phyloP scores from a whole-genome alignment of 1,140 invertebrate species.

The Cydia splendana region DNA sequence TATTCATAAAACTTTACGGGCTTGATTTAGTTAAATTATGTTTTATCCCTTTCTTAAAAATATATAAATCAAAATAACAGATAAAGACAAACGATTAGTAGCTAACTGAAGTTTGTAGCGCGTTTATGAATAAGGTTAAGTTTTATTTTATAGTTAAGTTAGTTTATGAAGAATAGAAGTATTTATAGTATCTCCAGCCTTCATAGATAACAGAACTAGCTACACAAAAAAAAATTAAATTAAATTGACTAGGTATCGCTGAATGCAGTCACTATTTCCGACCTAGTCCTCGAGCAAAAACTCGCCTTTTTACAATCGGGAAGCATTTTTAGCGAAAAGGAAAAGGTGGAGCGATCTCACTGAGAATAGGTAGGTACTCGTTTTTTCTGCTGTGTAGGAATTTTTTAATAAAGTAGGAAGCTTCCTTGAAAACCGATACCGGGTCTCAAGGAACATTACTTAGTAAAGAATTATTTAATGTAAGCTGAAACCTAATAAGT shows the following conservation, averaged over 20 bases:
- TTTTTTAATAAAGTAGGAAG: neutral
- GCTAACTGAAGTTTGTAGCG: too few relatives aligned
- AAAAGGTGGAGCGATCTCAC: neutral
- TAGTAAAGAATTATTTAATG: neutral
- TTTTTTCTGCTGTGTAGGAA: neutral
- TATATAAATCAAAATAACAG: too few relatives aligned
- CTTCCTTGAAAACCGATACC: neutral
- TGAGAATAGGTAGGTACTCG: neutral
- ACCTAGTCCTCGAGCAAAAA: neutral
- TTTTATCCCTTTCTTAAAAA: too few relatives aligned
- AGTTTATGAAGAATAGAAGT: too few relatives aligned
- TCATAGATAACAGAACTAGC: too few relatives aligned
- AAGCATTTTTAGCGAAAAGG: constrained; percentile 1
- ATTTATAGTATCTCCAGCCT: too few relatives aligned
- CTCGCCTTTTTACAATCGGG: neutral
- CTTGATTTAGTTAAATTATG: too few relatives aligned
- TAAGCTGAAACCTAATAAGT: neutral
- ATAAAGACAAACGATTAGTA: too few relatives aligned
- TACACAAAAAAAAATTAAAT: too few relatives aligned
- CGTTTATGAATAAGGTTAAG: too few relatives aligned
- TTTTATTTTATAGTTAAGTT: too few relatives aligned
- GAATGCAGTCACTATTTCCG: neutral
- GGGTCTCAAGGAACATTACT: neutral
- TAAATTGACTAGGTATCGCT: neutral
- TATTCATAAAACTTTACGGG: too few relatives aligned